These are phyloP conservation scores for Acholoe squamosa DNA, from an alignment of 2,888 invertebrate genomes.

Conservation along the genomic window DNA sequence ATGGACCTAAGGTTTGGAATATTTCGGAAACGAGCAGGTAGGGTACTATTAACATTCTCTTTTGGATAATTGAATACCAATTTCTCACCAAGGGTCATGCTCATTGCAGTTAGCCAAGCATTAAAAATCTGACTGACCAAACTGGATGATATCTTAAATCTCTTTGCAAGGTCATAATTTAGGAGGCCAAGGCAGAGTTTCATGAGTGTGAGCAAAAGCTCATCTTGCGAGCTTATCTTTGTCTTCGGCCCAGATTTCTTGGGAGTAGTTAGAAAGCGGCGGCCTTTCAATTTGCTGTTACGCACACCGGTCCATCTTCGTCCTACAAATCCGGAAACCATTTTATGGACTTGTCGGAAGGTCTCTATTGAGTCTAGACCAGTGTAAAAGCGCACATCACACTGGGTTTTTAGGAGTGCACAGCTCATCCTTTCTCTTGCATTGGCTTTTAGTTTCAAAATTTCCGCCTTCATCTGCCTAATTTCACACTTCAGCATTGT, in stretches of 20 bases:
- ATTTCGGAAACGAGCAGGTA: not conserved
- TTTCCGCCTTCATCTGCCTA: not conserved
- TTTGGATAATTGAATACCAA: not conserved
- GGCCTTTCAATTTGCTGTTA: not conserved
- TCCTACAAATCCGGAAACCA: not conserved
- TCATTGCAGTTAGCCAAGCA: slow-evolving; percentile 43
- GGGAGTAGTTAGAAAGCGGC: not conserved
- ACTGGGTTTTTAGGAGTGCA: not conserved
- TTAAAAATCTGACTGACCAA: slow-evolving; percentile 49
- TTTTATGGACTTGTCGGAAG: not conserved
- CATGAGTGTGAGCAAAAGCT: slow-evolving; percentile 50
- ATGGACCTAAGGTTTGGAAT: slow-evolving; percentile 37
- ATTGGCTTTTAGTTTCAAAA: not conserved
- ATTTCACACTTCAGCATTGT: not conserved
- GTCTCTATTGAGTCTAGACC: not conserved
- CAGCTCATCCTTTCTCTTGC: not conserved
- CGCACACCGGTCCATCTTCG: not conserved
- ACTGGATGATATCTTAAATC: slow-evolving; percentile 40
- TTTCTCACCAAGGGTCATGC: not conserved
- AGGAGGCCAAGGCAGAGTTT: slow-evolving; percentile 41
- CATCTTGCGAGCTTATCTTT: slow-evolving; percentile 8
- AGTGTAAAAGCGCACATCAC: not conserved
- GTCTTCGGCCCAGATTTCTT: slow-evolving; percentile 17
- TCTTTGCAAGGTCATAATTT: not conserved
- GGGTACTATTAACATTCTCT: not conserved